Percentiles rank a stretch among this genome's conserved stretches.
Evolutionary conservation across 1,140 invertebrate species (phyloP).

Genomic region (Drosophila tsacasi): DNA sequence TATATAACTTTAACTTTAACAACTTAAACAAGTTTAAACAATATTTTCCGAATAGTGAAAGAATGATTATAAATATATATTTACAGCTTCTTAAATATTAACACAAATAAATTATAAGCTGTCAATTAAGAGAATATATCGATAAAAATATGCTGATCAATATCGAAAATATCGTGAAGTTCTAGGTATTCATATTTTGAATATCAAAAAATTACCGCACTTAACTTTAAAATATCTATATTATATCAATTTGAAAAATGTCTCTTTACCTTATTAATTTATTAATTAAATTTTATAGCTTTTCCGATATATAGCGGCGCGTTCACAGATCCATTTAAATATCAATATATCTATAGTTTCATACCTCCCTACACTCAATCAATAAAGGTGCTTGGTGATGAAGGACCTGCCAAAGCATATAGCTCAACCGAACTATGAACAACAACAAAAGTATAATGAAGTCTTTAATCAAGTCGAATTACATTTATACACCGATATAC

Average conservation of each 20-base stretch:
- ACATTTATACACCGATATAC: constrained; percentile 5
- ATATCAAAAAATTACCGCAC: accelerated
- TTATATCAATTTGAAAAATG: no score
- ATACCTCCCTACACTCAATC: background rate
- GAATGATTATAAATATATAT: no score
- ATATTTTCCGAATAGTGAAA: background rate
- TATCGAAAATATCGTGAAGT: background rate
- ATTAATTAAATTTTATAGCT: no score
- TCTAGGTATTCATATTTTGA: background rate
- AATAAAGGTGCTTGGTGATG: background rate
- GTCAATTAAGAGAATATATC: background rate
- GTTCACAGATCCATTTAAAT: background rate
- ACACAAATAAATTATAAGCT: no score
- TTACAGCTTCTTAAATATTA: no score
- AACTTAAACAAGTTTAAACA: background rate
- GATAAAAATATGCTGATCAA: background rate
- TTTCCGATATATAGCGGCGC: no score
- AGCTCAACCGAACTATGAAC: constrained; percentile 18
- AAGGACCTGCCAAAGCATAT: background rate
- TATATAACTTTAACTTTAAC: no score
- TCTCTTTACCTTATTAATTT: no score
- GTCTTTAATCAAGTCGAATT: constrained; percentile 73
- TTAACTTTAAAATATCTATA: background rate
- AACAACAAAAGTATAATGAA: constrained; percentile 69
- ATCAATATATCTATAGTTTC: background rate